Evolutionary conservation across 2,888 invertebrate genomes (phyloP).

Genomic region (Aphodius granarius): DNA sequence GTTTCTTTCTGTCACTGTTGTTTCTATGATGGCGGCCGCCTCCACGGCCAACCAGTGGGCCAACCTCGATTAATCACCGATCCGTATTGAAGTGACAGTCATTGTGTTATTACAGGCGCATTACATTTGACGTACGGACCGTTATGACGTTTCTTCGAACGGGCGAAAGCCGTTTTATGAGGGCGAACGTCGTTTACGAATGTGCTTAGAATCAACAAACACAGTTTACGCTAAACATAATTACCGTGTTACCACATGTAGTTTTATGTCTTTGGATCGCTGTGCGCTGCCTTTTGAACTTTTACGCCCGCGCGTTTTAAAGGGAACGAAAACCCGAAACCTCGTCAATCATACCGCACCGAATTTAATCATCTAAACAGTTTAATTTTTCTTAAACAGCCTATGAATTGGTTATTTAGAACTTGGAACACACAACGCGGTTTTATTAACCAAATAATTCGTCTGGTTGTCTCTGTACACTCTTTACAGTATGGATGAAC

Average conservation of each 20-base stretch:
- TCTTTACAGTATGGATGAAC: too few relatives aligned
- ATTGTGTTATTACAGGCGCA: slow-evolving; percentile 53
- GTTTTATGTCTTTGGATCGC: slow-evolving; percentile 30
- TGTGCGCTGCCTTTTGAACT: slow-evolving; percentile 8
- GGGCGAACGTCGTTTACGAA: slow-evolving; percentile 42
- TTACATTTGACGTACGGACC: slow-evolving; percentile 50
- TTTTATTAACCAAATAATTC: not conserved
- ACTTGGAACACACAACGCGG: not conserved
- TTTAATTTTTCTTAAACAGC: not conserved
- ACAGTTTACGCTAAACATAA: slow-evolving; percentile 42
- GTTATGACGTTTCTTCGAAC: slow-evolving; percentile 41
- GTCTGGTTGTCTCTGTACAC: too few relatives aligned
- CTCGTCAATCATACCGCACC: slow-evolving; percentile 4
- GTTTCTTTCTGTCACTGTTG: slow-evolving; percentile 29
- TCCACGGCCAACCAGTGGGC: not conserved
- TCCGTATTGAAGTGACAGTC: slow-evolving; percentile 51
- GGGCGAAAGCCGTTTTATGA: slow-evolving; percentile 29
- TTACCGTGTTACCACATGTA: slow-evolving; percentile 47
- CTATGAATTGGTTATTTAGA: not conserved
- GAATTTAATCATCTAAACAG: not conserved
- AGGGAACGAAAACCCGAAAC: not conserved
- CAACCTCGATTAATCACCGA: slow-evolving; percentile 22
- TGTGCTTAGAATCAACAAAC: slow-evolving; percentile 51
- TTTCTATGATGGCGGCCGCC: slow-evolving; percentile 23
- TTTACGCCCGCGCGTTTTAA: not conserved